Evolutionary conservation across 2,888 invertebrate genomes (phyloP).

Genomic region (Falcaria lacertinaria): DNA sequence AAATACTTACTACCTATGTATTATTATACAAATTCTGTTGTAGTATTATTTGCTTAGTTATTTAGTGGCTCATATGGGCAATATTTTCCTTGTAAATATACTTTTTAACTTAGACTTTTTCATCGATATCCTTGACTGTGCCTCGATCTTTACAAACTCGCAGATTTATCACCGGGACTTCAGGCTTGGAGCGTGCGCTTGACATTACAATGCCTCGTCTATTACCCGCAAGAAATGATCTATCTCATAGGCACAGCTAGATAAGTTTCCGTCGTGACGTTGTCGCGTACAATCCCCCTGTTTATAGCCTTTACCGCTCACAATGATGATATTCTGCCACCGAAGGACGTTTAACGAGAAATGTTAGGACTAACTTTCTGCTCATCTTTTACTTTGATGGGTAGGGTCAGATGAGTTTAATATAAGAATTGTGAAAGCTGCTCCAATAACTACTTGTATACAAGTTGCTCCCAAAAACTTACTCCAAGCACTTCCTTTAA

Average conservation of each 20-base stretch:
- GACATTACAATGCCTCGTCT: conserved; percentile 64
- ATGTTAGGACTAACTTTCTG: too few relatives aligned
- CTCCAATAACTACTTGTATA: too few relatives aligned
- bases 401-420: too few relatives aligned
- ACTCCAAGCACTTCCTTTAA: not conserved
- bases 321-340: too few relatives aligned
- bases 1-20: too few relatives aligned
- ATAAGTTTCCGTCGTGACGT: conserved; percentile 33
- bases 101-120: too few relatives aligned
- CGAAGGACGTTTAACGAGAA: too few relatives aligned
- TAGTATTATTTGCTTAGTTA: too few relatives aligned
- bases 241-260: conserved; percentile 23
- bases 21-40: too few relatives aligned
- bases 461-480: not conserved
- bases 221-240: conserved; percentile 44
- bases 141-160: conserved; percentile 28
- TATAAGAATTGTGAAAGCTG: too few relatives aligned
- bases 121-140: conserved; percentile 18
- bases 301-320: conserved; percentile 33
- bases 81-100: too few relatives aligned
- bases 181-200: conserved; percentile 31
- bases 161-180: conserved; percentile 42
- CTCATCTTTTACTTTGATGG: not conserved
- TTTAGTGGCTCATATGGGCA: too few relatives aligned
- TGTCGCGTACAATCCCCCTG: conserved; percentile 25